A percentile compares a stretch with the other conserved stretches of the same genome.
Evolutionary conservation across 1,140 invertebrate genomes (phyloP).

Genomic region (Branchinecta lynchi): DNA sequence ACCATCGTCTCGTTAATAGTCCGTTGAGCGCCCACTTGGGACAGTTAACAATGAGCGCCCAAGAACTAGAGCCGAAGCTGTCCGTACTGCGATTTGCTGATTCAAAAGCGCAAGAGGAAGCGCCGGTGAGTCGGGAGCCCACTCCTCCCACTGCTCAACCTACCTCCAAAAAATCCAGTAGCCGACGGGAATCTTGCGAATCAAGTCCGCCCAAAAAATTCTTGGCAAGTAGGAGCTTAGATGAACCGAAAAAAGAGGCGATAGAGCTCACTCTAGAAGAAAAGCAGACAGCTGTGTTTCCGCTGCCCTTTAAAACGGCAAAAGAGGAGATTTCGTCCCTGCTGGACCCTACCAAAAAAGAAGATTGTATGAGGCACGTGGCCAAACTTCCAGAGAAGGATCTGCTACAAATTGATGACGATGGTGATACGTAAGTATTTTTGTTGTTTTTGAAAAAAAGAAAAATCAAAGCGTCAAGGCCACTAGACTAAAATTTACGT

Average conservation of each 20-base stretch:
- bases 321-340: background rate
- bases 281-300: background rate
- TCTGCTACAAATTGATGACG: background rate
- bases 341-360: background rate
- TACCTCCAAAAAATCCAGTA: background rate
- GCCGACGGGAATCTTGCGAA: background rate
- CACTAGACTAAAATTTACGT: too few relatives aligned
- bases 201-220: background rate
- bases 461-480: too few relatives aligned
- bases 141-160: background rate
- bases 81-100: background rate
- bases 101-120: background rate
- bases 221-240: too few relatives aligned
- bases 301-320: background rate
- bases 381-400: constrained; percentile 5
- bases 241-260: background rate
- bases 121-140: background rate
- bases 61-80: background rate
- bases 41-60: background rate
- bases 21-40: background rate
- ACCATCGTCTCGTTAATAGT: background rate
- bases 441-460: too few relatives aligned
- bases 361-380: background rate
- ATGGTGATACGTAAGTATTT: constrained; percentile 1
- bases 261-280: background rate